These are phyloP conservation scores for Belgica antarctica DNA, from an alignment of 2,888 invertebrate species.

Conservation along the genomic window DNA sequence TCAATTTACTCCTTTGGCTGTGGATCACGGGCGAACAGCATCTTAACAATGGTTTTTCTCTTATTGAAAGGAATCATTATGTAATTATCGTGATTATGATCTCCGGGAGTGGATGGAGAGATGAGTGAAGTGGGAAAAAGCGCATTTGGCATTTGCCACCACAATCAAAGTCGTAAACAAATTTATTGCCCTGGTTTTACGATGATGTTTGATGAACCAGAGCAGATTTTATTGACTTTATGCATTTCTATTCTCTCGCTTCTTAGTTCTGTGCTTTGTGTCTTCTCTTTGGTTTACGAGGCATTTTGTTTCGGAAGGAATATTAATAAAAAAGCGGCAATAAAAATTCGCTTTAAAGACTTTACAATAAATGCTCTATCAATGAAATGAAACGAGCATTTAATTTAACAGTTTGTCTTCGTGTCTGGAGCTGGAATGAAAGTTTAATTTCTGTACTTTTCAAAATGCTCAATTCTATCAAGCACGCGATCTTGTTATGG, in stretches of 20 bases:
- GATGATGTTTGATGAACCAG: conserved; percentile 28
- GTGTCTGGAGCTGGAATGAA: background rate
- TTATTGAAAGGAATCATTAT: conserved; percentile 26
- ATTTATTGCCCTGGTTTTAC: conserved; percentile 30
- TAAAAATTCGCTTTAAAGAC: background rate
- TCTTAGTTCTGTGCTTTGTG: background rate
- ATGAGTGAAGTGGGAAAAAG: background rate
- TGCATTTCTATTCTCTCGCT: background rate
- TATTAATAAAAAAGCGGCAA: background rate
- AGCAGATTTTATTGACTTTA: conserved; percentile 23
- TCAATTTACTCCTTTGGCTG: conserved; percentile 36
- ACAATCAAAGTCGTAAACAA: conserved; percentile 43
- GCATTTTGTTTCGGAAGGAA: background rate
- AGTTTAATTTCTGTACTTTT: background rate
- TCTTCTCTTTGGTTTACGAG: background rate
- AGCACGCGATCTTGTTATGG: conserved; percentile 1
- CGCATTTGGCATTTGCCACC: conserved; percentile 42
- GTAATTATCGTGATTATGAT: conserved; percentile 33
- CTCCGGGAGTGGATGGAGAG: background rate
- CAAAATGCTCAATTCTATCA: background rate
- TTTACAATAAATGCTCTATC: background rate
- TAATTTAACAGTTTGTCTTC: background rate
- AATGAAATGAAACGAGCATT: background rate
- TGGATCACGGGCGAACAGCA: background rate
- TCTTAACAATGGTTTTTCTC: background rate